Percentiles rank a stretch among this genome's conserved stretches.
Evolutionary conservation across 2,888 invertebrate species (phyloP).

Genomic region (Aphidius colemani): DNA sequence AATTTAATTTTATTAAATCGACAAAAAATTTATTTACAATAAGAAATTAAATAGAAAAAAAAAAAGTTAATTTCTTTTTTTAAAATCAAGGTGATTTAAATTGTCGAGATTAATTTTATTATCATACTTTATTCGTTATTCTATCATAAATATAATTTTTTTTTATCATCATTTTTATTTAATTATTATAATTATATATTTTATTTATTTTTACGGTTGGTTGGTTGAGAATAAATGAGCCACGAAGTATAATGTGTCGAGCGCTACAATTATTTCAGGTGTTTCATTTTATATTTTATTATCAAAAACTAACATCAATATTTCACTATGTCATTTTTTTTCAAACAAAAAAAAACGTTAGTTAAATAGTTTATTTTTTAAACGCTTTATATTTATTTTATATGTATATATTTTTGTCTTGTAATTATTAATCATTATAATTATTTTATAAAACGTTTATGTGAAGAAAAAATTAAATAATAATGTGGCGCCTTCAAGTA

Average conservation of each 20-base stretch:
- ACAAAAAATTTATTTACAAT: too few relatives aligned
- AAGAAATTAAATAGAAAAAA: too few relatives aligned
- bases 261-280: slow-evolving; percentile 23
- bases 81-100: too few relatives aligned
- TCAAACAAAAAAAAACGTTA: slow-evolving; percentile 1
- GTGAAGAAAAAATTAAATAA: too few relatives aligned
- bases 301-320: slow-evolving; percentile 12
- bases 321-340: background rate
- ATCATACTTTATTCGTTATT: too few relatives aligned
- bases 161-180: too few relatives aligned
- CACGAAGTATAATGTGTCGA: slow-evolving; percentile 7
- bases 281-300: slow-evolving; percentile 10
- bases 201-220: background rate
- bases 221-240: background rate
- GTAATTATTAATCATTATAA: slow-evolving; percentile 1
- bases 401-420: background rate
- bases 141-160: too few relatives aligned
- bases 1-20: too few relatives aligned
- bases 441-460: too few relatives aligned
- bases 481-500: slow-evolving; percentile 9
- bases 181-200: background rate
- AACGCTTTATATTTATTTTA: too few relatives aligned
- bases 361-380: background rate
- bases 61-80: too few relatives aligned
- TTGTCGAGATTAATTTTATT: too few relatives aligned